Conservation (phyloP, 1,140 invertebrate genomes). For the Ylistrum balloti region DNA sequence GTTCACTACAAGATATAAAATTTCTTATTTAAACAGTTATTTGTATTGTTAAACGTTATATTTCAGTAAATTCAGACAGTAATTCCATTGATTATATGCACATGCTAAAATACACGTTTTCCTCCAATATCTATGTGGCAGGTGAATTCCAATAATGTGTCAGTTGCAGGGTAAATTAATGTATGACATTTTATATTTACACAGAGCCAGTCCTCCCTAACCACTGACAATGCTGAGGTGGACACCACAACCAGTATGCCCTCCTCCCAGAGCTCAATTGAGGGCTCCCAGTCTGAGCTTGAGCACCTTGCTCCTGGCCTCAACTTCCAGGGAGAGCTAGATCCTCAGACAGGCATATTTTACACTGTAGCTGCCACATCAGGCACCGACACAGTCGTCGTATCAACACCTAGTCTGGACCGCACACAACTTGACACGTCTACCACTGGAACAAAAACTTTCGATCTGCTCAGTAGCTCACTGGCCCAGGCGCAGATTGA, state of each 20-base stretch:
- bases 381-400: neutral
- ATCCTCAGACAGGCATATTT: constrained; percentile 80
- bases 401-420: constrained; percentile 21
- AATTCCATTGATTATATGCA: no score
- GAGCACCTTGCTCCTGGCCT: constrained; percentile 60
- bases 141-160: no score
- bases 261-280: constrained; percentile 43
- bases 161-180: no score
- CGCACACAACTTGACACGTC: constrained; percentile 46
- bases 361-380: constrained; percentile 64
- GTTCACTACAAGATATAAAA: no score
- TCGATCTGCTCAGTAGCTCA: constrained; percentile 81
- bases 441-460: constrained; percentile 55
- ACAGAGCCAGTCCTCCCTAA: neutral
- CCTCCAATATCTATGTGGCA: no score
- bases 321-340: constrained; percentile 72
- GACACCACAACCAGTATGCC: constrained; percentile 31
- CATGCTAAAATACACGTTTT: no score
- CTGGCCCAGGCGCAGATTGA: constrained; percentile 81
- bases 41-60: no score
- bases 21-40: no score
- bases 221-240: constrained; percentile 53
- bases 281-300: constrained; percentile 54
- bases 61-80: no score
- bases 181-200: neutral